Evolutionary conservation across 2,113 vertebrate genomes (phyloP).

Genomic region (Phyllostomus discolor): DNA sequence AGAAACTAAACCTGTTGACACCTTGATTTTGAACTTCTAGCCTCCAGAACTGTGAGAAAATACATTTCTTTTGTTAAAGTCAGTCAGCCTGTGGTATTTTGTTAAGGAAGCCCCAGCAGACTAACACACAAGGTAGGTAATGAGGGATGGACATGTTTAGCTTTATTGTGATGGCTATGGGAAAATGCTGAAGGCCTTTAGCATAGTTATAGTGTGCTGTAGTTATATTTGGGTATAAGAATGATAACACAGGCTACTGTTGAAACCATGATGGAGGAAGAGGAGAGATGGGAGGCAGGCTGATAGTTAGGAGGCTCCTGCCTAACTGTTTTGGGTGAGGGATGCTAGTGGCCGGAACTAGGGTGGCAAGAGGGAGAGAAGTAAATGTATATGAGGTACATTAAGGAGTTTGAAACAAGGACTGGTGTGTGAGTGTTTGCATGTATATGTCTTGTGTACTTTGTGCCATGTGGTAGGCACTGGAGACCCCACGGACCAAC

Average conservation of each 20-base stretch:
- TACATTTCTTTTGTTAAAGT: not conserved
- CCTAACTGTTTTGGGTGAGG: not conserved
- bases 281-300: not conserved
- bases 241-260: not conserved
- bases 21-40: not conserved
- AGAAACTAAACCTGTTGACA: not conserved
- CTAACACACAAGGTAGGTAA: not conserved
- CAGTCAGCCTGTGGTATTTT: not conserved
- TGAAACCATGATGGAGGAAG: not conserved
- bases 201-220: not conserved
- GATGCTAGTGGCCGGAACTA: not conserved
- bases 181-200: not conserved
- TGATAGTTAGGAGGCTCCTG: not conserved
- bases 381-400: not conserved
- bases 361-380: not conserved
- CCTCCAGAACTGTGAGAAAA: slow-evolving; percentile 21
- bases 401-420: not conserved
- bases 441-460: not conserved
- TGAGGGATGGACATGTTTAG: not conserved
- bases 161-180: not conserved
- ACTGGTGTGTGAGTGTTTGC: not conserved
- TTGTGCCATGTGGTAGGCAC: not conserved
- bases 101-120: not conserved
- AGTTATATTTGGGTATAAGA: not conserved
- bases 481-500: not conserved